Percentiles rank a stretch among this genome's conserved stretches.
Conservation (phyloP, 1,140 invertebrate genomes). For the Ceratitis capitata region DNA sequence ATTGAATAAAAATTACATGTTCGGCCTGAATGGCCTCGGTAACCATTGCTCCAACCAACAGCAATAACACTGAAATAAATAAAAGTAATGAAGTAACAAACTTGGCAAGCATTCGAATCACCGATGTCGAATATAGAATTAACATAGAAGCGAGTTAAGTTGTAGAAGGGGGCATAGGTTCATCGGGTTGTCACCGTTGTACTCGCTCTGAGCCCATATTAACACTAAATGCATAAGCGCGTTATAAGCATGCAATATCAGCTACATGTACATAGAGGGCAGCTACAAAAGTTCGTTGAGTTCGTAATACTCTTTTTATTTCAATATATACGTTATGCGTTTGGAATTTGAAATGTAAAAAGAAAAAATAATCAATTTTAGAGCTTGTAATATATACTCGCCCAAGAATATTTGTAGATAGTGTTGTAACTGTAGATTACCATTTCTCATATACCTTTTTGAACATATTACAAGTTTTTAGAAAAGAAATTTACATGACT, state of each 20-base stretch:
- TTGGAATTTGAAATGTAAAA: no score
- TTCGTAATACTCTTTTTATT: no score
- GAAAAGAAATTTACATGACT: no score
- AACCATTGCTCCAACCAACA: slow-evolving; percentile 6
- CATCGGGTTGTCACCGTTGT: slow-evolving; percentile 15
- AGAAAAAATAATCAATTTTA: no score
- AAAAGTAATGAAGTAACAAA: slow-evolving; percentile 24
- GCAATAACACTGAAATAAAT: not conserved
- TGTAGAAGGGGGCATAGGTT: not conserved
- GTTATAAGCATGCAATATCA: not conserved
- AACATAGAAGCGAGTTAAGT: not conserved
- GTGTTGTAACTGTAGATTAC: no score
- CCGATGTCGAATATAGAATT: not conserved
- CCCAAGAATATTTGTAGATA: no score
- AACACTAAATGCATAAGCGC: slow-evolving; percentile 11
- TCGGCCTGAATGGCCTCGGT: slow-evolving; percentile 6
- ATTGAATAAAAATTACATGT: slow-evolving; percentile 14
- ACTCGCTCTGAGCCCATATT: slow-evolving; percentile 19
- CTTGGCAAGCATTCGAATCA: slow-evolving; percentile 28
- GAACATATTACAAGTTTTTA: no score
- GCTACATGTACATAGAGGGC: not conserved
- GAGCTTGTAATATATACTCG: no score
- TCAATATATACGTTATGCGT: no score
- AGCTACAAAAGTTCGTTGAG: no score
- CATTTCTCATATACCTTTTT: no score